These are phyloP conservation scores for Rhabdomys pumilio DNA, from an alignment of 2,797 vertebrate species.

Conservation along the genomic window DNA sequence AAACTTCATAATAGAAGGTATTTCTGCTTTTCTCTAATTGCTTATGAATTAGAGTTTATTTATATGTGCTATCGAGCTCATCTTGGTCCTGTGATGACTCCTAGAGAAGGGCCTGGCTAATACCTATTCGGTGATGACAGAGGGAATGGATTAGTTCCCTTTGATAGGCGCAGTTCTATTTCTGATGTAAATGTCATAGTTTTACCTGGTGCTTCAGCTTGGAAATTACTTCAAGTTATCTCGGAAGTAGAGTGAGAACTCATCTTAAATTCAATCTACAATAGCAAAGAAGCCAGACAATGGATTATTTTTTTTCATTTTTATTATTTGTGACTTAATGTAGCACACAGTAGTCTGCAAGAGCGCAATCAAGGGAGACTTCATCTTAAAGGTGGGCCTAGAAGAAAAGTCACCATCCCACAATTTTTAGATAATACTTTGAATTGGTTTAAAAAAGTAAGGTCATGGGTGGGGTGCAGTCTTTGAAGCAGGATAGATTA, in stretches of 20 bases:
- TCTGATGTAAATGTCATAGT: conserved; percentile 72
- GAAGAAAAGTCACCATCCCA: conserved; percentile 46
- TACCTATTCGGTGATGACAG: conserved; percentile 34
- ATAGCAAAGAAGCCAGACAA: conserved; percentile 59
- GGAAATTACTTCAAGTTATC: conserved; percentile 72
- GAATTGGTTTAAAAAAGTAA: conserved; percentile 50
- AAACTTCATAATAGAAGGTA: background rate
- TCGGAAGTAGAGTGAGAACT: conserved; percentile 62
- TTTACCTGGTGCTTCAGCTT: conserved; percentile 55
- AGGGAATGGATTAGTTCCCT: conserved; percentile 58
- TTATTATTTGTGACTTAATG: conserved; percentile 58
- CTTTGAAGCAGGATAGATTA: conserved; percentile 64
- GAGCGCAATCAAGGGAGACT: background rate
- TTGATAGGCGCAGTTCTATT: conserved; percentile 52
- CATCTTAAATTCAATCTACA: conserved; percentile 67
- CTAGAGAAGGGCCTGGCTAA: conserved; percentile 26
- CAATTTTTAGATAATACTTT: conserved; percentile 41
- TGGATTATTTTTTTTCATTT: background rate
- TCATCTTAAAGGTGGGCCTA: conserved; percentile 1
- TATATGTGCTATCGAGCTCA: conserved; percentile 18
- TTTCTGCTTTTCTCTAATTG: background rate
- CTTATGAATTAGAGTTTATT: background rate
- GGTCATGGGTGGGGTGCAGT: background rate
- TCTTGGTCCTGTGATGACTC: conserved; percentile 7
- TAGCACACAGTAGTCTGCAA: conserved; percentile 18